Evolutionary conservation across 1,140 invertebrate genomes (phyloP).

Genomic region (Drosophila navojoa): DNA sequence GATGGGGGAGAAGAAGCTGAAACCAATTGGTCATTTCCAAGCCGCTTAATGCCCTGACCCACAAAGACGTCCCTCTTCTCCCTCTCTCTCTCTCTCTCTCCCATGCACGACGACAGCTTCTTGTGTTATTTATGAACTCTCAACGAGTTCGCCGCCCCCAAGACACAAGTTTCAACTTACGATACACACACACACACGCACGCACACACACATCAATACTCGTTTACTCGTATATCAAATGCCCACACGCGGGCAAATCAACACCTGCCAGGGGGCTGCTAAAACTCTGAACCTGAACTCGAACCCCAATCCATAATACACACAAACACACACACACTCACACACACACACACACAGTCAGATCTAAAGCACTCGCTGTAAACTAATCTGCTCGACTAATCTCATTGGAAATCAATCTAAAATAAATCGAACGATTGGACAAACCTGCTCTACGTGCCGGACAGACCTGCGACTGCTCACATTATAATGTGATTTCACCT

Average conservation of each 20-base stretch:
- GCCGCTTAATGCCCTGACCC: conserved; percentile 30
- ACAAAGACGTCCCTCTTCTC: neutral
- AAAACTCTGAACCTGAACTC: conserved; percentile 35
- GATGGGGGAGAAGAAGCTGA: neutral
- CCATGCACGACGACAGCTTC: conserved; percentile 29
- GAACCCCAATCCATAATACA: conserved; percentile 11
- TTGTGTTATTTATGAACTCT: conserved; percentile 68
- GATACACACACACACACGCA: conserved; percentile 21
- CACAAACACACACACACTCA: conserved; percentile 4
- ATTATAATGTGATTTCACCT: conserved; percentile 76
- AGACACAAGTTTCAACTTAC: conserved; percentile 45
- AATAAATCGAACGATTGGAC: conserved; percentile 72
- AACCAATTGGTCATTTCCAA: conserved; percentile 40
- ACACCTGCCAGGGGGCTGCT: conserved; percentile 44
- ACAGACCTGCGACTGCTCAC: conserved; percentile 36
- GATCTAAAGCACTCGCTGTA: conserved; percentile 31
- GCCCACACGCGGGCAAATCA: conserved; percentile 55
- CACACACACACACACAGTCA: conserved; percentile 7
- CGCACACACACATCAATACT: neutral
- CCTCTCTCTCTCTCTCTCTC: neutral
- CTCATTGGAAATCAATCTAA: conserved; percentile 75
- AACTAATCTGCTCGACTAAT: conserved; percentile 66
- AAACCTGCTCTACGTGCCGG: conserved; percentile 47
- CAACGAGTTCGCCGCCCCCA: conserved; percentile 41
- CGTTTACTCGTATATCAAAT: conserved; percentile 42